Evolutionary conservation across 37 sponge, comb jelly and placozoan genomes (phyloP).

Genomic region (Cladorhizidae sp.): DNA sequence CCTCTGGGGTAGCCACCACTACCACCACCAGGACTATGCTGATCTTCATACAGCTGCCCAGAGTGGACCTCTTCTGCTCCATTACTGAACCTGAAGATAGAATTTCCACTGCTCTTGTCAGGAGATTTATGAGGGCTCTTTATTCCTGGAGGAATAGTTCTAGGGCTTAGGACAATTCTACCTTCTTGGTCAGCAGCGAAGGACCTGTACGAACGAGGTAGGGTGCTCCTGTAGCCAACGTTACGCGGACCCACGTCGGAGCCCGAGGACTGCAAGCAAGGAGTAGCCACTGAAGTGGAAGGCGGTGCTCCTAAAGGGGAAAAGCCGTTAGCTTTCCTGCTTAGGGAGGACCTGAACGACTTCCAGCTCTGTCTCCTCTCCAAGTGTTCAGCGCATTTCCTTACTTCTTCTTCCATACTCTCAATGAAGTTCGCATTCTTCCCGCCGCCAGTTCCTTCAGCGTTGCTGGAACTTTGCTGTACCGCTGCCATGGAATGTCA

Average conservation of each 20-base stretch:
- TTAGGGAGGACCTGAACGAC: neutral
- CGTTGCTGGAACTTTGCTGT: constrained; percentile 20
- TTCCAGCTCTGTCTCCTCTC: constrained; percentile 19
- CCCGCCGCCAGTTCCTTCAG: neutral
- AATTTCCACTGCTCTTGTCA: neutral
- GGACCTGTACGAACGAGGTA: constrained; percentile 7
- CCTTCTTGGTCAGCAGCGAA: neutral
- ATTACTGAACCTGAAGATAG: neutral
- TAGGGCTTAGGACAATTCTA: neutral
- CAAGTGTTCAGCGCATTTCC: constrained; percentile 47
- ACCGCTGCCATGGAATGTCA: constrained; percentile 40
- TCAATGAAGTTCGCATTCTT: constrained; percentile 35
- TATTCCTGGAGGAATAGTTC: neutral
- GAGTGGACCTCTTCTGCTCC: neutral
- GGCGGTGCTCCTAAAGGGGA: neutral
- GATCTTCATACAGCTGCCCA: neutral
- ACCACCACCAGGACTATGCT: neutral
- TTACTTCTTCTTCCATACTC: constrained; percentile 58
- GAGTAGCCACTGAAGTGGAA: neutral
- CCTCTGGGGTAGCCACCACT: neutral
- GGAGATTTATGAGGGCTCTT: neutral
- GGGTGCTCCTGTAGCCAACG: neutral
- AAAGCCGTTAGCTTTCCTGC: constrained; percentile 1
- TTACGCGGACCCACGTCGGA: neutral
- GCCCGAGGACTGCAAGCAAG: neutral